A percentile compares a stretch with the other conserved stretches of the same genome.
phyloP scores from a whole-genome alignment of 2,888 invertebrate species.

The Coelopa pilipes region DNA sequence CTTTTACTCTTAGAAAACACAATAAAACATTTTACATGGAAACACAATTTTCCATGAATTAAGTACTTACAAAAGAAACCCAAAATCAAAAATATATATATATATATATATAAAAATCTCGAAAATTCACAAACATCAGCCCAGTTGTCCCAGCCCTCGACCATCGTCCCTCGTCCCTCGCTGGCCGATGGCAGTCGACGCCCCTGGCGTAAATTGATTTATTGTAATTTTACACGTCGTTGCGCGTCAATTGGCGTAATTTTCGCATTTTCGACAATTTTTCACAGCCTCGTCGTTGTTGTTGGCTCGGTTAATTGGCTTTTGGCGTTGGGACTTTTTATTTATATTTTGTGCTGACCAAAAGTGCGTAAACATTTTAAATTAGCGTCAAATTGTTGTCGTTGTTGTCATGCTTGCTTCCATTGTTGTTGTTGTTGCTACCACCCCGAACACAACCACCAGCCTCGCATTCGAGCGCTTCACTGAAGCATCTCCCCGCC shows the following conservation, averaged over 20 bases:
- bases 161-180: background rate
- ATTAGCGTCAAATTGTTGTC: conserved; percentile 1
- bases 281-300: conserved; percentile 7
- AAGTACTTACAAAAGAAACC: too few species aligned
- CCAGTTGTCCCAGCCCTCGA: background rate
- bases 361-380: conserved; percentile 18
- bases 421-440: too few species aligned
- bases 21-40: too few species aligned
- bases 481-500: too few species aligned
- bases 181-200: background rate
- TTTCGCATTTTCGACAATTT: conserved; percentile 31
- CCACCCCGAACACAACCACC: too few species aligned
- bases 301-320: conserved; percentile 14
- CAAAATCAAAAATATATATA: background rate
- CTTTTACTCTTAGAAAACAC: too few species aligned
- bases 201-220: background rate
- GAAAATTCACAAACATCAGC: conserved; percentile 1
- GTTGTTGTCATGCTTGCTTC: too few species aligned
- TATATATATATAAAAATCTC: background rate
- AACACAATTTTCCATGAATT: too few species aligned
- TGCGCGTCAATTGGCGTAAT: conserved; percentile 33
- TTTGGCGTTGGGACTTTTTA: background rate
- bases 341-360: background rate
- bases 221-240: conserved; percentile 34
- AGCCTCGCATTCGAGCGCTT: too few species aligned